Conservation (phyloP, 2,113 vertebrate genomes). For the Nothoprocta pentlandii region DNA sequence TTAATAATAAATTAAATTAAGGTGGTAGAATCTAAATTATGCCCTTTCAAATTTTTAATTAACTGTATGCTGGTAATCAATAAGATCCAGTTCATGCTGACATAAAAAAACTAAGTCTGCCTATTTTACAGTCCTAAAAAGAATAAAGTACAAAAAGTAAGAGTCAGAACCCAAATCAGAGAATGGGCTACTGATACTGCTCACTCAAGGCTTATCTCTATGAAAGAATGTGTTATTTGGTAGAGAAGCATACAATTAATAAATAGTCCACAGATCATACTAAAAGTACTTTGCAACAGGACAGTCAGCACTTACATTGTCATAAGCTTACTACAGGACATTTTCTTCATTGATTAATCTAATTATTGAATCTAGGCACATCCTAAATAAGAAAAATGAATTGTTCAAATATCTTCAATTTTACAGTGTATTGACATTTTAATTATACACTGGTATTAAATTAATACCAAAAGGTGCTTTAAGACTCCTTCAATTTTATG, state of each 20-base stretch:
- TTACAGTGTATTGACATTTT: conserved; percentile 45
- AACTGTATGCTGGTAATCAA: conserved; percentile 22
- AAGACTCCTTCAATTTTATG: background rate
- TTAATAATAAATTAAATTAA: conserved; percentile 31
- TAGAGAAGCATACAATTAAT: background rate
- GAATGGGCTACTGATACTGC: background rate
- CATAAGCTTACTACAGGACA: conserved; percentile 18
- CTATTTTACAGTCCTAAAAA: background rate
- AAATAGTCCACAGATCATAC: background rate
- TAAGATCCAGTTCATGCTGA: background rate
- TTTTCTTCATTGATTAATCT: conserved; percentile 18
- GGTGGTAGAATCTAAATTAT: conserved; percentile 14
- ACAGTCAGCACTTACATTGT: background rate
- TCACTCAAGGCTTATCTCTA: background rate
- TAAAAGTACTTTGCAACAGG: conserved; percentile 5
- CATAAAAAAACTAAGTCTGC: background rate
- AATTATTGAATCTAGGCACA: conserved; percentile 9
- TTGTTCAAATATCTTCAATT: conserved; percentile 19
- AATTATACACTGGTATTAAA: conserved; percentile 15
- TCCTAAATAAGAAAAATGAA: conserved; percentile 5
- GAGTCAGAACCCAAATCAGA: background rate
- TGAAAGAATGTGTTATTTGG: background rate
- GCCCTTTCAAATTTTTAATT: conserved; percentile 34
- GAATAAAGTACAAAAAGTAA: background rate
- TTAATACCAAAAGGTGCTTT: conserved; percentile 1